Evolutionary conservation across 2,797 vertebrate genomes (phyloP), one percentile per base, ranked within the genome.

Genomic region (Notolabrus celidotus): DNA sequence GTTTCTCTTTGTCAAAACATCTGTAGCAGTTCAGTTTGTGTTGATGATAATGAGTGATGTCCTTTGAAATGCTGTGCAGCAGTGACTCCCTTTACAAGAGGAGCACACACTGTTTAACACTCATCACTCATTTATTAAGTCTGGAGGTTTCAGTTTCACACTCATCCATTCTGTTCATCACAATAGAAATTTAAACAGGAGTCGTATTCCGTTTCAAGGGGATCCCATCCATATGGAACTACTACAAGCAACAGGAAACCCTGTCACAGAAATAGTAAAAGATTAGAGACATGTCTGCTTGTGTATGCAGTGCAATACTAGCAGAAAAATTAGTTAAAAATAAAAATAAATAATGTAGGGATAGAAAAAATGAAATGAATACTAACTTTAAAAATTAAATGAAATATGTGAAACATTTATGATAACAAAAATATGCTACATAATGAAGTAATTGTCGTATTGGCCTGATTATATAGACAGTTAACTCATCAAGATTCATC

Each of bases 91-190:
- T 67, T 49, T 53, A 42, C 25, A 60, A 50, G 36, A 74, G 50
- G 20, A 56, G 45, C 50, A 69, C 54, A 31, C 27, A n/a, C 59
- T 65, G 22, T 69, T 72, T 60, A 73, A 61, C 51, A 52, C 51
- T 52, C 67, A 67, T 67, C 66, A 68, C 57, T 54, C 42, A 55
- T 72, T 76, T 60, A 68, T 68, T 64, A 54, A 63, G 58, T 11
- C 12, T 29, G 22, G 33, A 45, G 47, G 63, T 54, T 75, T 71
- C 20, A 34, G 34, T 71, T 77, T 59, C 63, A 67, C 63, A 50
- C 22, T 50, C 49, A 64, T 67, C 59, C 43, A 55, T 55, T 59
- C 66, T 49, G 39, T 71, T 49, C 47, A 20, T 65, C 33, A 14
- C 17, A 22, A 38, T 52, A 59, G 55, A 68, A 72, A 72, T 60